Percentiles rank a stretch among this genome's conserved stretches.
phyloP scores from a whole-genome alignment of 2,888 invertebrate species.

The Phyllotreta striolata region DNA sequence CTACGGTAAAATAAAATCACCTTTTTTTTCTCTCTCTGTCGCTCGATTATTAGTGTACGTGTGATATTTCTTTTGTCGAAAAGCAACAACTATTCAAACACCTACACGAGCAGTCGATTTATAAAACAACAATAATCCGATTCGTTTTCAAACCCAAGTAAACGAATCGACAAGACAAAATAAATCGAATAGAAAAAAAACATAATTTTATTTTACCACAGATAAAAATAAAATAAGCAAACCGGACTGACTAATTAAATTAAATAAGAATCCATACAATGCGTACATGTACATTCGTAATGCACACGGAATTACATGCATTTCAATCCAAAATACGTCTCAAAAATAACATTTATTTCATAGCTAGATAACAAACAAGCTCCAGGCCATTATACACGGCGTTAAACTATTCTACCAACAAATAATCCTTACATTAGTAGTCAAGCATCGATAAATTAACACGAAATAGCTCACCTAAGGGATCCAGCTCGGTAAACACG shows the following conservation, averaged over 20 bases:
- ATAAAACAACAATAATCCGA: constrained; percentile 34
- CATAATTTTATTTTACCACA: constrained; percentile 56
- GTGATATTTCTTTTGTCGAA: no score
- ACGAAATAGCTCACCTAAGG: constrained; percentile 73
- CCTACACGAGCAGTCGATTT: not conserved
- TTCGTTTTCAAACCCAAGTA: constrained; percentile 21
- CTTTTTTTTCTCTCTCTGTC: constrained; percentile 26
- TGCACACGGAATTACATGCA: not conserved
- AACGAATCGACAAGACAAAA: constrained; percentile 39
- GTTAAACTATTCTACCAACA: no score
- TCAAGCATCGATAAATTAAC: no score
- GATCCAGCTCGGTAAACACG: constrained; percentile 93
- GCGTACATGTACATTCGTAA: constrained; percentile 1
- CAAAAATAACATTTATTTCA: no score
- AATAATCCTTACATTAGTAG: no score
- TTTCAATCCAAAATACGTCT: not conserved
- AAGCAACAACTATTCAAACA: no score
- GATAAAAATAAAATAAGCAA: constrained; percentile 41
- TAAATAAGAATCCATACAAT: constrained; percentile 19
- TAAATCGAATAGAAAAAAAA: constrained; percentile 36
- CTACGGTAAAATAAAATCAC: constrained; percentile 58
- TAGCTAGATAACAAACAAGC: no score
- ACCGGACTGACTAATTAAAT: constrained; percentile 3
- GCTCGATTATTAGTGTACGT: constrained; percentile 5
- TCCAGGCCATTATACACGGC: no score